Conservation (phyloP, 2,113 vertebrate genomes). For the Synchiropus splendidus region DNA sequence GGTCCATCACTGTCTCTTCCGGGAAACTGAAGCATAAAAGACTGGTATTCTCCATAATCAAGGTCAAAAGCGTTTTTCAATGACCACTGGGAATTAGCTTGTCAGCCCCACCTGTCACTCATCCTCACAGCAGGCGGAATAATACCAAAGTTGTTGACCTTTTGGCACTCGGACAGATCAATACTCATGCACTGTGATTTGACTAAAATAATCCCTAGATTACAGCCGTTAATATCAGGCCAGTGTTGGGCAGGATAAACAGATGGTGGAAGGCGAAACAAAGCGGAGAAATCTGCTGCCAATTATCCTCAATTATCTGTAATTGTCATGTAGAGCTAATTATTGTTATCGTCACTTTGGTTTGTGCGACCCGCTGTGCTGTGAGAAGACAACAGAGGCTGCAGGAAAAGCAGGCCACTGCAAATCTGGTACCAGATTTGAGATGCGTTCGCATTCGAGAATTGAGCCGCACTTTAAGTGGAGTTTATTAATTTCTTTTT, state of each 20-base stretch:
- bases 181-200: constrained; percentile 29
- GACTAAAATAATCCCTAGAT: too few relatives aligned
- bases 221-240: too few relatives aligned
- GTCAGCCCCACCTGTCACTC: constrained; percentile 49
- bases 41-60: constrained; percentile 48
- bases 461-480: too few relatives aligned
- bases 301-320: constrained; percentile 59
- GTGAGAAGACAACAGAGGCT: too few relatives aligned
- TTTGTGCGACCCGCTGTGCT: too few relatives aligned
- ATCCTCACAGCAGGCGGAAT: constrained; percentile 30
- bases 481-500: too few relatives aligned
- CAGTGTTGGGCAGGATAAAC: constrained; percentile 17
- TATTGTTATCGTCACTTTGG: constrained; percentile 64
- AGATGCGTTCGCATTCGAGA: too few relatives aligned
- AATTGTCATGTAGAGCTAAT: constrained; percentile 66
- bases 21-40: constrained; percentile 42
- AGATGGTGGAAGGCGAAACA: constrained; percentile 45
- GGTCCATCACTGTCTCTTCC: constrained; percentile 5
- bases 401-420: too few relatives aligned
- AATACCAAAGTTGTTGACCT: constrained; percentile 35
- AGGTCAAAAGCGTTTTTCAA: constrained; percentile 56
- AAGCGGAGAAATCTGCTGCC: constrained; percentile 42
- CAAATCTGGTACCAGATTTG: too few relatives aligned
- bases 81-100: constrained; percentile 48
- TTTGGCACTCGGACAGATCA: constrained; percentile 38